These are phyloP conservation scores for Sprattus sprattus DNA, from an alignment of 2,113 vertebrate genomes.

Conservation along the genomic window DNA sequence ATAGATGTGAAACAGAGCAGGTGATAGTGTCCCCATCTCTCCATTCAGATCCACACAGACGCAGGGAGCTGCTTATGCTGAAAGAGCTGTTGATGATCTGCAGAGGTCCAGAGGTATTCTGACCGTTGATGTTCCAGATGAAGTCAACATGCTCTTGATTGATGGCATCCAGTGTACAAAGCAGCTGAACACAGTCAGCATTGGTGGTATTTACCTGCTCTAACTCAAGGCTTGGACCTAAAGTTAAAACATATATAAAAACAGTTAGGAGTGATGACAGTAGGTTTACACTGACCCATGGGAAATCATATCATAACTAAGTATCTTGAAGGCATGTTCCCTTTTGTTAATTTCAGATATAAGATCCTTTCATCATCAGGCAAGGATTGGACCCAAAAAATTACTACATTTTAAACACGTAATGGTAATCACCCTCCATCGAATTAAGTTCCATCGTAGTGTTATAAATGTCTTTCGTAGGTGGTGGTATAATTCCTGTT, in stretches of 20 bases:
- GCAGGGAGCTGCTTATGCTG: slow-evolving; percentile 18
- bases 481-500: slow-evolving; percentile 34
- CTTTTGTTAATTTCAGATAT: not conserved
- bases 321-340: not conserved
- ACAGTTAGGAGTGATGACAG: not conserved
- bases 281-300: not conserved
- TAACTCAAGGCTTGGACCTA: slow-evolving; percentile 25
- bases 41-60: slow-evolving; percentile 45
- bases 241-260: not conserved
- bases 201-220: slow-evolving; percentile 18
- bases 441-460: slow-evolving; percentile 28
- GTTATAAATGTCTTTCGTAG: not conserved
- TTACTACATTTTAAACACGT: not conserved
- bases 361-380: too few relatives aligned
- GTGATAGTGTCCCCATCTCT: slow-evolving; percentile 36
- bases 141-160: slow-evolving; percentile 32
- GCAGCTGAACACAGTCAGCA: slow-evolving; percentile 37
- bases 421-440: slow-evolving; percentile 25
- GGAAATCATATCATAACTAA: not conserved
- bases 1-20: slow-evolving; percentile 17
- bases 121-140: slow-evolving; percentile 37
- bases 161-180: slow-evolving; percentile 34
- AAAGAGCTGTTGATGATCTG: not conserved
- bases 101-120: not conserved
- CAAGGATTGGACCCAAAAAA: too few relatives aligned